Evolutionary conservation across 1,140 invertebrate genomes (phyloP), one percentile per base, ranked within the genome.

Genomic region (Lycorma delicatula): DNA sequence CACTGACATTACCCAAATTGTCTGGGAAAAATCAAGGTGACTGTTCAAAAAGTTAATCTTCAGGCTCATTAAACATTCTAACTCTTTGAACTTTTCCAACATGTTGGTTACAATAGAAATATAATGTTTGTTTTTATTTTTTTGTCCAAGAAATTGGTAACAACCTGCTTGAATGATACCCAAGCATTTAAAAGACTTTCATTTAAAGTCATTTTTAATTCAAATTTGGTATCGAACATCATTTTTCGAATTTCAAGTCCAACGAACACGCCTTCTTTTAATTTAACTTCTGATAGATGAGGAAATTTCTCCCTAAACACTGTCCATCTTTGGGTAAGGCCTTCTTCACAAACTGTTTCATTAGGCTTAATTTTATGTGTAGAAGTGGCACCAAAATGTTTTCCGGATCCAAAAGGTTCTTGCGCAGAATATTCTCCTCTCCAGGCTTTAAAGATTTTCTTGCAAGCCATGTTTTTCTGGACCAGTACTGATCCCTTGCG

Each of bases 361-460:
- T n/a, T 69, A 71, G 41, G 6, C 67, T 61, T 47, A 74, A 63
- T 50, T 73, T 74, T 16, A 74, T 69, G 57, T 72, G 68, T 22
- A 73, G 61, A 25, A 66, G 69, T 47, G 67, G 66, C 49, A 3
- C n/a, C n/a, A 41, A 20, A 13, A 41, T 20, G 20, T 41, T 41
- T 41, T 41, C 20, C 11, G 59, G 23, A 22, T 70, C 64, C 23
- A 71, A 59, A 55, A 72, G 52, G 34, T 67, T 55, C 34, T 67
- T 55, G 26, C 51, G 58, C 54, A 65, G 67, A n/a, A 72, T 64
- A 56, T 73, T 74, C 23, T 68, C 48, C 56, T 54, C 60, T 49
- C 68, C 64, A 7, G 60, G 20, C 54, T 27, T 34, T 50, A 72
- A 64, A 44, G 66, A 56, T 38, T 41, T n/a, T 62, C 69, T 53